Evolutionary conservation across 2,113 vertebrate genomes (phyloP).

Genomic region (Pyrgilauda ruficollis): DNA sequence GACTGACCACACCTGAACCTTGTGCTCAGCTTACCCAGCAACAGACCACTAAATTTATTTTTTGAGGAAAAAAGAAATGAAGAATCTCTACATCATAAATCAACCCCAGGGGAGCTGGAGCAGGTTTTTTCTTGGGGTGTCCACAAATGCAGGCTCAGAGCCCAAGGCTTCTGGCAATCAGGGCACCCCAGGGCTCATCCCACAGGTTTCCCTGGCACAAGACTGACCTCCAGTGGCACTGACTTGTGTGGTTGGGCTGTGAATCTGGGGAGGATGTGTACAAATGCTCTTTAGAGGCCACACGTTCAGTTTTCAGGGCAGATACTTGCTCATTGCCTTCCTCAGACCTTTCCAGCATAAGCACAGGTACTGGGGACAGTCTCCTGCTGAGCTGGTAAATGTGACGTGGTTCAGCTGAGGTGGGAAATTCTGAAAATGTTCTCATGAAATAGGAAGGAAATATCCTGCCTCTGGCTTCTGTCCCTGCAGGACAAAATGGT

Average conservation of each 20-base stretch:
- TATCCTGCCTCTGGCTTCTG: too few relatives aligned
- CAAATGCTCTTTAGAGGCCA: not conserved
- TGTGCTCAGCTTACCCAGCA: not conserved
- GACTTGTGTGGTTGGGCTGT: not conserved
- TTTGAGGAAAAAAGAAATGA: not conserved
- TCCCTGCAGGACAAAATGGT: not conserved
- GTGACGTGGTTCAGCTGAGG: fast-evolving
- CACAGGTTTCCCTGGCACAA: slow-evolving; percentile 28
- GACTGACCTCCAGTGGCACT: slow-evolving; percentile 62
- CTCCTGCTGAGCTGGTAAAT: not conserved
- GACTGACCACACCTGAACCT: fast-evolving
- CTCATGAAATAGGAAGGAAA: not conserved
- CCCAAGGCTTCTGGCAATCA: not conserved
- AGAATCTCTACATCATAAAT: not conserved
- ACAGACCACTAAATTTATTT: not conserved
- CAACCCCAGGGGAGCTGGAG: not conserved
- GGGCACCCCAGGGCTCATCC: not conserved
- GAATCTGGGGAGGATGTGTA: not conserved
- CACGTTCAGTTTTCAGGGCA: not conserved
- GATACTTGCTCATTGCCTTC: not conserved
- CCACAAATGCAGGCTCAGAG: fast-evolving
- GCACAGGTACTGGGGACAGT: too few relatives aligned
- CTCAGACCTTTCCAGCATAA: not conserved
- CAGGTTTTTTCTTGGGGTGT: not conserved
- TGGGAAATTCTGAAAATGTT: not conserved